Base-by-base conservation (phyloP, 2,797 vertebrate genomes). In the Arctocebus calabarensis region DNA sequence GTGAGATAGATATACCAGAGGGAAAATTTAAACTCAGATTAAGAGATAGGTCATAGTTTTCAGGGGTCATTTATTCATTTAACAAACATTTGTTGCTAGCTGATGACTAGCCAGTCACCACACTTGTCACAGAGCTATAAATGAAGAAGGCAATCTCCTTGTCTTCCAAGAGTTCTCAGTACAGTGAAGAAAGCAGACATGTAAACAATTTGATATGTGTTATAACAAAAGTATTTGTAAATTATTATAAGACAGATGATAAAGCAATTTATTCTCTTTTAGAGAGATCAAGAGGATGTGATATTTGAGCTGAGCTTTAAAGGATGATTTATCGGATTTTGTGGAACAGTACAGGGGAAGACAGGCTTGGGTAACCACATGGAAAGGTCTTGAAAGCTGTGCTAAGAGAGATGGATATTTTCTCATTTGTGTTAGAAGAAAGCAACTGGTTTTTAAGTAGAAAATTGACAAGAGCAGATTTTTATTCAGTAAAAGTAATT, bases 181-280 rank as follows among this genome's bases (percentile, higher is more conserved):
- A 45, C 82, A 57, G 82, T 90, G 48, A 94, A 84, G 74, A 96
- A 89, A 88, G 61, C 27, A 89, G 66, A 91, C 52, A 66, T 92
- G 61, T 84, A 84, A 92, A 66, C 37, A 92, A 16, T 85, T 19
- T 87, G 43, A 45, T 59, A 45, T 84, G 34, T 86, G 29, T 79
- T 91, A 87, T 52, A 81, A 82, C 66, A 74, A 93, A 91, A 40
- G 13, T 57, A 64, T 93, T 94, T 95, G 22, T 40, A 93, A 87
- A 88, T 75, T 85, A 89, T 48, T 84, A 23, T 64, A 85, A 79
- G 20, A 84, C 27, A 94, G 14, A 20, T 70, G 27, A 52, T 27
- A 55, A 84, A 88, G 45, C 34, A 88, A 79, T 22, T 84, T 13
- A 48, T 87, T 92, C 34, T 90, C 12, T 73, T 88, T 85, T 85